A percentile compares a stretch with the other conserved stretches of the same genome.
Evolutionary conservation across 2,797 vertebrate species (phyloP).

Genomic region (Lateolabrax maculatus): DNA sequence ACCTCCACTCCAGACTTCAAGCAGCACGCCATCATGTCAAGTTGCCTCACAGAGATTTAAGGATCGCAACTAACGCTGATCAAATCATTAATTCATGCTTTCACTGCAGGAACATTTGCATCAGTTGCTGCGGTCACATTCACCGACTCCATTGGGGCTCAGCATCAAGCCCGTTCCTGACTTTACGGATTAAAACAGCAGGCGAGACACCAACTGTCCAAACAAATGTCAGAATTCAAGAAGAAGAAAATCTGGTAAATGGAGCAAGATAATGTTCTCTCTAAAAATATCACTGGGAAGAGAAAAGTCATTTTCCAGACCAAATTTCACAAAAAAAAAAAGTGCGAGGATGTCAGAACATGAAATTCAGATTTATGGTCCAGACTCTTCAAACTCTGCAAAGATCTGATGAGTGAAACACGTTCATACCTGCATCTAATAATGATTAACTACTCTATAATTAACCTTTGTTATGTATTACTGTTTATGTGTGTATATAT

Average conservation of each 20-base stretch:
- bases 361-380: not conserved
- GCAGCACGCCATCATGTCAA: not conserved
- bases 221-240: slow-evolving; percentile 1
- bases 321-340: no score
- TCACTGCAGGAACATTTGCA: slow-evolving; percentile 6
- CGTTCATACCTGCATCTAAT: not conserved
- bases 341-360: not conserved
- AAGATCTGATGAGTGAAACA: not conserved
- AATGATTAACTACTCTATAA: not conserved
- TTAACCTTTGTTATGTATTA: no score
- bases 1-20: not conserved
- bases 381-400: not conserved
- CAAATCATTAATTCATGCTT: slow-evolving; percentile 10
- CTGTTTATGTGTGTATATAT: no score
- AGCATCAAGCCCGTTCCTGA: not conserved
- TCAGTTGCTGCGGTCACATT: not conserved
- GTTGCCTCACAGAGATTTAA: not conserved
- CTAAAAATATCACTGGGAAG: not conserved
- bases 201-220: not conserved
- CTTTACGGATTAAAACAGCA: not conserved
- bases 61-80: not conserved
- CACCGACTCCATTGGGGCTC: not conserved
- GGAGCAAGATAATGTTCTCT: slow-evolving; percentile 2
- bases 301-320: not conserved
- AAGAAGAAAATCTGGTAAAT: slow-evolving; percentile 19